Base-by-base conservation (phyloP, 2,797 vertebrate genomes). In the Syndactyla subalaris region DNA sequence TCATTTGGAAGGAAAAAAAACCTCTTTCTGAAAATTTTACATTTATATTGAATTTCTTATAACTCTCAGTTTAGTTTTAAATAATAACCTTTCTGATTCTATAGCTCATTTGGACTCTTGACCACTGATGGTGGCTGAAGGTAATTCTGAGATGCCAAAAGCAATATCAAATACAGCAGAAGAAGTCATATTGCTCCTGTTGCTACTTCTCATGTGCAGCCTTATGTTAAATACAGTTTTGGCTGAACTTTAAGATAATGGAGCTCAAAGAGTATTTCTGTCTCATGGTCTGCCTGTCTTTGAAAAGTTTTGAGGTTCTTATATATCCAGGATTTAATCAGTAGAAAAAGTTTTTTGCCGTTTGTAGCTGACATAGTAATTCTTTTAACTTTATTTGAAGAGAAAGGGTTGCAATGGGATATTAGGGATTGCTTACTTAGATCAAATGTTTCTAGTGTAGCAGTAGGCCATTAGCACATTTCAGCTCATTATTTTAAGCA, bases 81-180 rank as follows among this genome's bases (percentile, higher is more conserved):
- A 22, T 22, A 10, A 22, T n/a, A 19, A 22, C 0, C 0, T 52
- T 41, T 83, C 49, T 86, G 52, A 63, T 58, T 7, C 24, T 0
- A 0, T 38, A 43, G n/a, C 9, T 85, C 10, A 22, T 55, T 85
- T 85, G 67, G 13, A n/a, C 34, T 58, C 41, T 41, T 68, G 32
- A 39, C 57, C 6, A 36, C 2, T 57, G 34, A 12, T 51, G 19
- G 39, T 55, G 45, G 12, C 36, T 79, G 58, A 76, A 82, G 43
- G 30, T 15, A 87, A 30, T n/a, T 87, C 24, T 43, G 9, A 48
- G 3, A 2, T 49, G 4, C 11, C 12, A 49, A 73, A 82, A 65
- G 6, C 61, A 76, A 41, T 13, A 65, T 18, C 8, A 46, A 62
- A 78, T 41, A 12, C 6, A 49, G 30, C 12, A n/a, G 19, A 57